Base-by-base conservation (phyloP, 2,113 vertebrate species). In the Anser cygnoides region DNA sequence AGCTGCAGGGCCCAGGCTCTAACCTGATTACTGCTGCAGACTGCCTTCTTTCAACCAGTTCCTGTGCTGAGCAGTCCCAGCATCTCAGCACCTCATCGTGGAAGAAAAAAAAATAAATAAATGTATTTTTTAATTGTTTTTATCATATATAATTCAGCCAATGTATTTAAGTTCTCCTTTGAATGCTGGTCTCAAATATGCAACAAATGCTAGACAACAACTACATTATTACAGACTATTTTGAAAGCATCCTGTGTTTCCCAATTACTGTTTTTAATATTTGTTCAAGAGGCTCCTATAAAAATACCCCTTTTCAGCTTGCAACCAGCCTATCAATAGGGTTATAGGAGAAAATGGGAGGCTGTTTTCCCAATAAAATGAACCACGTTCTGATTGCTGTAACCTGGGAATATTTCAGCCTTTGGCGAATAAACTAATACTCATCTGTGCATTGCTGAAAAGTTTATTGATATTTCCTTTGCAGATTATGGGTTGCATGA, bases 1-100 rank as follows among this genome's bases (percentile, higher is more conserved):
- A 92, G 94, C 96, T 92, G 88, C 86, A 95, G 92, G 94, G 93
- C 90, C 95, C 86, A 95, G 91, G 91, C 74, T 95, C 71, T 50
- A 89, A 87, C 93, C 81, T 94, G 89, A 96, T 90, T 95, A 93
- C 65, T 0, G 0, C 91, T 67, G 89, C 78, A 92, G 80, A 33
- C 84, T 89, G 89, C 89, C 74, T 82, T 54, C 81, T 65, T 61
- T 66, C 90, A 63, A 78, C 75, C 12, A 0, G 15, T 15, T 82
- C 81, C 87, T 82, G 52, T 62, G 87, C 43, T 22, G 35, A 6
- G 25, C 23, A 23, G 22, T 61, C 35, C 39, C 17, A 33, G 52
- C 78, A 81, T 33, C 33, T 8, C 84, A 91, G 72, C 74, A 94
- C 84, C 93, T 89, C 79, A 65, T 43, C 16, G 4, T 8, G 46